Evolutionary conservation across 2,888 invertebrate species (phyloP).

Genomic region (Leptinotarsa tumamoca): DNA sequence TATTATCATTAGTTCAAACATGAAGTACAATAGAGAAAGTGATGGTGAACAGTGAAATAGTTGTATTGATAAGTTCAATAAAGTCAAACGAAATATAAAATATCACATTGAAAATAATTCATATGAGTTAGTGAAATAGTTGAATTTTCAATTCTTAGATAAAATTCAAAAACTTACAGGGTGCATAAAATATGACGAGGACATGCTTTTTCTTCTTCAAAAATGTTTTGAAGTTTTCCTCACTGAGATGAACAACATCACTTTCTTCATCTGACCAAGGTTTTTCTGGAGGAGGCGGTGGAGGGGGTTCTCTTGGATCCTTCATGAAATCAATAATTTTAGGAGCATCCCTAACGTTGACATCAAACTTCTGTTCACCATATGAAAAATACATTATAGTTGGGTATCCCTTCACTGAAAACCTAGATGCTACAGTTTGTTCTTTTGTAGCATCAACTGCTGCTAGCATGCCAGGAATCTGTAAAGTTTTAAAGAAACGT

Average conservation of each 20-base stretch:
- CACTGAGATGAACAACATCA: constrained; percentile 81
- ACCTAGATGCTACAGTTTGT: constrained; percentile 75
- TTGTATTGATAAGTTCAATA: no score
- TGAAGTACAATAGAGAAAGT: no score
- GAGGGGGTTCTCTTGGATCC: constrained; percentile 84
- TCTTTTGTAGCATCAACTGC: constrained; percentile 90
- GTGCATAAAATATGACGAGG: constrained; percentile 92
- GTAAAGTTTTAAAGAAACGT: constrained; percentile 15
- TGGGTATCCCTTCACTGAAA: constrained; percentile 82
- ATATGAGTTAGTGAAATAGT: no score
- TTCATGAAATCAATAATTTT: constrained; percentile 87
- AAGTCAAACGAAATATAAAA: no score
- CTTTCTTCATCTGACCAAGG: constrained; percentile 83
- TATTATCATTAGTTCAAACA: no score
- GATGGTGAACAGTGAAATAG: no score
- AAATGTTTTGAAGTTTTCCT: constrained; percentile 78
- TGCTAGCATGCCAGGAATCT: constrained; percentile 81
- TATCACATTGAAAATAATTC: no score
- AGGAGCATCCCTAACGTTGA: constrained; percentile 80
- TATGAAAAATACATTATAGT: constrained; percentile 83
- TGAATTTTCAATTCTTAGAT: background rate
- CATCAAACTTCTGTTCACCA: constrained; percentile 84
- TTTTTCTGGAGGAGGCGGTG: constrained; percentile 84
- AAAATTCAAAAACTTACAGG: constrained; percentile 76
- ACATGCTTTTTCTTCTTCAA: constrained; percentile 89